A percentile compares a stretch with the other conserved stretches of the same genome.
Evolutionary conservation across 1,140 invertebrate genomes (phyloP).

Genomic region (Micrasema longulum): DNA sequence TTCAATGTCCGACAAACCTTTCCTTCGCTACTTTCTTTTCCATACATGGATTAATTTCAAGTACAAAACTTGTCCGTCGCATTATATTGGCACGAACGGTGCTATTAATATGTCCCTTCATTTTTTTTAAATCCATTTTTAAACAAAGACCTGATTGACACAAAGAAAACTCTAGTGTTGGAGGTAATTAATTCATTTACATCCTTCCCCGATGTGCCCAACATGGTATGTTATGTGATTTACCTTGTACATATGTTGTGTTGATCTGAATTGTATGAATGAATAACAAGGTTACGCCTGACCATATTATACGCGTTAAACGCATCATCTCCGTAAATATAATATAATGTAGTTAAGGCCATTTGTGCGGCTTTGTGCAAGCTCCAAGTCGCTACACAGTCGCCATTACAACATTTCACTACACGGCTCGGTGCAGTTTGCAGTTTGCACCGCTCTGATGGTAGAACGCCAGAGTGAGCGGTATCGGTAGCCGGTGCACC

Average conservation of each 20-base stretch:
- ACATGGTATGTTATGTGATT: conserved; percentile 21
- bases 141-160: conserved; percentile 8
- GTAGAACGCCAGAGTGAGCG: not conserved
- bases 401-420: too few species aligned
- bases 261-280: conserved; percentile 22
- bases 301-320: conserved; percentile 22
- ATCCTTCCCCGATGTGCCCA: conserved; percentile 23
- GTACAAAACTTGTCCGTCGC: too few species aligned
- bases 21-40: too few species aligned
- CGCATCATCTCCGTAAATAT: conserved; percentile 31
- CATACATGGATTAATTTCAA: too few species aligned
- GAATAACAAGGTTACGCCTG: conserved; percentile 32
- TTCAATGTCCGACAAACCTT: too few species aligned
- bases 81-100: too few species aligned
- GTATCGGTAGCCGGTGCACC: conserved; percentile 16
- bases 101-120: too few species aligned
- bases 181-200: conserved; percentile 9
- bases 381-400: too few species aligned
- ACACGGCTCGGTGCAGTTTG: not conserved
- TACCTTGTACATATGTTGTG: conserved; percentile 16
- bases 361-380: conserved; percentile 5
- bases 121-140: too few species aligned
- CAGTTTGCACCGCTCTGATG: not conserved
- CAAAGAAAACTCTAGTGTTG: not conserved
- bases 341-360: conserved; percentile 4